Evolutionary conservation across 2,797 vertebrate genomes (phyloP), one percentile per base, ranked within the genome.

Genomic region (Garrulus glandarius): DNA sequence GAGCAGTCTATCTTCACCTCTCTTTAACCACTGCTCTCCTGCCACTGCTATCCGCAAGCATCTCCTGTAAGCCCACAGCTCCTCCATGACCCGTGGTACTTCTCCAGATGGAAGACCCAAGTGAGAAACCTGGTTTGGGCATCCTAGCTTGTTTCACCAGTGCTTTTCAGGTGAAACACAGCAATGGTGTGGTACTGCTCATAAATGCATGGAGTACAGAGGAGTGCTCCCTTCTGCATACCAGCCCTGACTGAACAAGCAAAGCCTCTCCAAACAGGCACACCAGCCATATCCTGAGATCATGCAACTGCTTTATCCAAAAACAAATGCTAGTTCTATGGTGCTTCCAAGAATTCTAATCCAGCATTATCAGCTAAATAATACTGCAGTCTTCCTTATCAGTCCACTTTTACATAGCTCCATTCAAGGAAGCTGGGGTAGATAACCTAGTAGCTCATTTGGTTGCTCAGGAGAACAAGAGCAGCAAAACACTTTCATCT

Each of bases 261-360:
- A 93, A 95, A 88, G 63, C 44, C 84, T 93, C 90, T 94, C 46
- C 80, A 90, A 84, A 85, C 20, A 92, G 87, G 61, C 79, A 52
- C 0, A 0, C 47, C 70, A 84, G 63, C 69, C 85, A 89, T 77
- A 84, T 87, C 84, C 94, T 79, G 80, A 95, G 80, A 81, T 84
- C 90, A 92, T 29, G 61, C 50, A 97, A 88, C 57, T 24, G 19
- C 47, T 84, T 86, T 82, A 92, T 79, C 74, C n/a, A 75, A 92
- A 95, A 93, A 6, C 44, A 93, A 96, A 93, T 0, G 4, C 53
- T 60, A 60, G 44, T 63, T 92, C 50, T 90, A 6, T 5, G 26
- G 37, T 52, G 47, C 52, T 82, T 92, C 86, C 88, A 96, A 88
- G 77, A 89, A 90, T 3, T 37, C 53, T 72, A 91, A 84, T 63